Base-by-base conservation (phyloP, 1,140 invertebrate species). In the Halictus rubicundus region DNA sequence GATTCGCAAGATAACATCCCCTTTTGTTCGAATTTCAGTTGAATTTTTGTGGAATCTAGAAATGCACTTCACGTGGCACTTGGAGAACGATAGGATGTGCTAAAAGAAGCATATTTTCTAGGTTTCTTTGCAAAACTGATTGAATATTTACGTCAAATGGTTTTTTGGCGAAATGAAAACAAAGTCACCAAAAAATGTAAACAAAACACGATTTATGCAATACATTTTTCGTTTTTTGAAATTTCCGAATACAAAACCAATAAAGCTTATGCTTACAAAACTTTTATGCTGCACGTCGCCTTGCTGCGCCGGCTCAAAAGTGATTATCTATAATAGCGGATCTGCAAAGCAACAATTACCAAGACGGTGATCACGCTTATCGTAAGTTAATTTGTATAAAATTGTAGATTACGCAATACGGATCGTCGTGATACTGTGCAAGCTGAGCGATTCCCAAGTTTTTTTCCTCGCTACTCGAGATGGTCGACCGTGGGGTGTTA, bases 361-460 rank as follows among this genome's bases (percentile, higher is more conserved):
- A 60, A 49, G 21, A 52, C 78, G 10, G 39, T 37, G 78, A 74
- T 72, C 70, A 66, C 49, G 63, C 70, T 72, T 79, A 66, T 73
- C 71, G 61, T 74, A 66, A n/a, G 52, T 79, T 79, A 79, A 79
- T 79, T 79, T 39, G 49, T 68, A 61, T 68, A 49, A 42, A 74
- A 66, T 79, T 52, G 54, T 21, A 46, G 14, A 52, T 79, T 79
- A 74, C 63, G 69, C 61, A 79, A 79, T 65, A 0, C 19, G 25
- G 46, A 57, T 46, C 54, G 57, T 12, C 10, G 32, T 54, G 68
- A 59, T 39, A 27, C 32, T n/a, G 4, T 25, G 27, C 54, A 57
- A 57, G 54, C 54, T 0, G 54, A 57, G 21, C n/a, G 21, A 8
- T 21, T 57, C 21, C 25, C 59, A 27, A n/a, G n/a, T 32, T 78